Evolutionary conservation across 2,888 invertebrate genomes (phyloP).

Genomic region (Nomada goodeniana): DNA sequence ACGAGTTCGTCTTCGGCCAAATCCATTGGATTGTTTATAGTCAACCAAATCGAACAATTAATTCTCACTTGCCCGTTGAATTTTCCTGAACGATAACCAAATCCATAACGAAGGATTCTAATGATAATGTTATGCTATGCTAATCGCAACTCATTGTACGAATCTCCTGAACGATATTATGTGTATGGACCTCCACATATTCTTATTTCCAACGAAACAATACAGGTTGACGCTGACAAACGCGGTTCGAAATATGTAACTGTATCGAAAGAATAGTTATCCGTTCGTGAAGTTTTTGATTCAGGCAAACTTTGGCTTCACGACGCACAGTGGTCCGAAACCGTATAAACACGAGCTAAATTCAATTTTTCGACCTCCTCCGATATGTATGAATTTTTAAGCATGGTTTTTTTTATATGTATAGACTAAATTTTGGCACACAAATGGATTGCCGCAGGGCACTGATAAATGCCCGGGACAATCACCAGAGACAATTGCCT

Average conservation of each 20-base stretch:
- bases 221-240: neutral
- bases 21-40: conserved; percentile 9
- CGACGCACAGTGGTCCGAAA: neutral
- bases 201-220: conserved; percentile 21
- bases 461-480: too few species aligned
- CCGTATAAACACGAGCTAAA: too few species aligned
- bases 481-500: too few species aligned
- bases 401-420: too few species aligned
- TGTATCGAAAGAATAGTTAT: conserved; percentile 7
- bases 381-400: too few species aligned
- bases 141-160: neutral
- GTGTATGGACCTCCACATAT: neutral
- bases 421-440: too few species aligned
- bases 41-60: neutral
- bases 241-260: neutral
- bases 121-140: neutral
- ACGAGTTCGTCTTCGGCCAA: conserved; percentile 4
- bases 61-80: neutral
- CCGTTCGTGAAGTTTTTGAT: conserved; percentile 15
- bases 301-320: conserved; percentile 8
- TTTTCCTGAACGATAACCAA: neutral
- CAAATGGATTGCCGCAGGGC: too few species aligned
- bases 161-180: neutral
- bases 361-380: too few species aligned
- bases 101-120: neutral